Evolutionary conservation across 2,797 vertebrate genomes (phyloP).

Genomic region (Anableps anableps): DNA sequence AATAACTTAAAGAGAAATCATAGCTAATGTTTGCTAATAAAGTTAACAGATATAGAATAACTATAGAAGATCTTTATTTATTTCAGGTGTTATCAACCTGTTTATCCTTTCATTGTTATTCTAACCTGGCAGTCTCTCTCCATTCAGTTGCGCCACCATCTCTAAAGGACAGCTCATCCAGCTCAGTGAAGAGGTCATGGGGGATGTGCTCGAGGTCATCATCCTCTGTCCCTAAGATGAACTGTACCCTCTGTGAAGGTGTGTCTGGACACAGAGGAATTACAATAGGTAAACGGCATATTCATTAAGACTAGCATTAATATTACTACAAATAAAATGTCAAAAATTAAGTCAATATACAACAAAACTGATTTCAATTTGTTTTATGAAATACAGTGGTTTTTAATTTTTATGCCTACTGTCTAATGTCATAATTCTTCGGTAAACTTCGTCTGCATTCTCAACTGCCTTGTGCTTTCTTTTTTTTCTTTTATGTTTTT

Average conservation of each 20-base stretch:
- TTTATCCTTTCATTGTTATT: background rate
- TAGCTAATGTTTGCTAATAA: background rate
- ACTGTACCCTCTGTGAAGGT: conserved; percentile 96
- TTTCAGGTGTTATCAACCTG: background rate
- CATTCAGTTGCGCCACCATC: conserved; percentile 92
- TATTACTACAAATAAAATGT: background rate
- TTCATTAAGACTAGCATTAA: background rate
- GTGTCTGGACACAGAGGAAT: conserved; percentile 84
- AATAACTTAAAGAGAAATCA: background rate
- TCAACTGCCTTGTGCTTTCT: background rate
- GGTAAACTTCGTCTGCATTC: background rate
- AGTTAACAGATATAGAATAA: background rate
- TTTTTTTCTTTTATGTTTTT: background rate
- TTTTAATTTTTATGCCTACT: background rate
- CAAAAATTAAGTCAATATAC: background rate
- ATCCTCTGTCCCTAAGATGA: conserved; percentile 95
- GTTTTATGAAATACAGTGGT: background rate
- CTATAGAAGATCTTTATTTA: background rate
- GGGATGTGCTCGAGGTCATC: conserved; percentile 96
- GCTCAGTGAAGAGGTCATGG: conserved; percentile 97
- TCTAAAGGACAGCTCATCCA: conserved; percentile 94
- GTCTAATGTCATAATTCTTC: background rate
- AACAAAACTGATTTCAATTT: background rate
- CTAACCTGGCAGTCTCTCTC: conserved; percentile 95
- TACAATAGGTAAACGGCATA: conserved; percentile 13